phyloP scores from a whole-genome alignment of 2,797 vertebrate species.

The Tenualosa ilisha region DNA sequence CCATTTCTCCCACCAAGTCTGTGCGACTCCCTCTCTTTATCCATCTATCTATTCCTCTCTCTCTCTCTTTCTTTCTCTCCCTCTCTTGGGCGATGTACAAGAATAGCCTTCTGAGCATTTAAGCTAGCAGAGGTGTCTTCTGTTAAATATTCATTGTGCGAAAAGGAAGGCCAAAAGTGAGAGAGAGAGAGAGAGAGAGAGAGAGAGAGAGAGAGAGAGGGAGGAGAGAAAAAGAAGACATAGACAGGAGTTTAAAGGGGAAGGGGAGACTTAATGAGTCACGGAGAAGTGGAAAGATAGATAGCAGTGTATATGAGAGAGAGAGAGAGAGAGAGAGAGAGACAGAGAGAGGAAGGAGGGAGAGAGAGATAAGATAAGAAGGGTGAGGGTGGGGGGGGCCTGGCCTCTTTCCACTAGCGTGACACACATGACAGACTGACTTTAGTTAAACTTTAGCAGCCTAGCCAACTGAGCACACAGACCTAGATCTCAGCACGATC shows the following conservation, averaged over 20 bases:
- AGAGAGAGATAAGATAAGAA: constrained; percentile 27
- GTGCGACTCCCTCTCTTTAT: background rate
- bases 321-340: constrained; percentile 18
- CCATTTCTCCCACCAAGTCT: background rate
- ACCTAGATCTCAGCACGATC: constrained; percentile 27
- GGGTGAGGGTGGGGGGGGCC: background rate
- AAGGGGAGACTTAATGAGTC: background rate
- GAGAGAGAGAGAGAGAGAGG: constrained; percentile 35
- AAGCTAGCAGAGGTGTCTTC: constrained; percentile 13
- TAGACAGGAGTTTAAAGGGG: background rate
- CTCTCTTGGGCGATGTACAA: constrained; percentile 39
- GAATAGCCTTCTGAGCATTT: background rate
- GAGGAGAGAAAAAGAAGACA: constrained; percentile 25
- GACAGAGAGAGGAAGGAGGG: background rate
- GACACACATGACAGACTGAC: constrained; percentile 14
- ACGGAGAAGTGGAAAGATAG: background rate
- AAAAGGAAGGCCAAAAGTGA: background rate
- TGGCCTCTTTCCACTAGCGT: constrained; percentile 24
- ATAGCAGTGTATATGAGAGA: constrained; percentile 2
- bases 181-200: constrained; percentile 39
- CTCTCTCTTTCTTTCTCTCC: constrained; percentile 11
- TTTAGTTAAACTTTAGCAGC: constrained; percentile 28
- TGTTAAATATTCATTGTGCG: constrained; percentile 12
- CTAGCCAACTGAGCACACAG: constrained; percentile 21
- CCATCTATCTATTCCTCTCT: background rate